Percentiles rank a stretch among this genome's conserved stretches.
phyloP scores from a whole-genome alignment of 2,113 vertebrate species.

The Limnothrissa miodon region DNA sequence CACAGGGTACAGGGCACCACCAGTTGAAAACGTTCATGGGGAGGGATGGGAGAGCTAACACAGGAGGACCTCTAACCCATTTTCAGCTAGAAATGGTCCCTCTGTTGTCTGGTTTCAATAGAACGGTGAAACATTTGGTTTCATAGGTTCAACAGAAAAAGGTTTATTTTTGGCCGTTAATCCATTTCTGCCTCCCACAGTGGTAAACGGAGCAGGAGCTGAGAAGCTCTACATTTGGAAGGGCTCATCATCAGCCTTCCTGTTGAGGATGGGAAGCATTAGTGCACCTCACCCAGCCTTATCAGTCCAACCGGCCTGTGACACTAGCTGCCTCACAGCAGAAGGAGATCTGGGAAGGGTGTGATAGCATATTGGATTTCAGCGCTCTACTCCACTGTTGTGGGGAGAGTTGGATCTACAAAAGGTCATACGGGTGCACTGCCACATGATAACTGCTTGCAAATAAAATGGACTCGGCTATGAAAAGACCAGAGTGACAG shows the following conservation, averaged over 20 bases:
- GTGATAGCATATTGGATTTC: background rate
- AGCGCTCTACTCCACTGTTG: background rate
- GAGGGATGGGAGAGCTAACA: background rate
- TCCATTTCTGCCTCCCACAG: background rate
- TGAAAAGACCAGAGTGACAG: background rate
- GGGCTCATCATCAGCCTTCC: too few relatives aligned
- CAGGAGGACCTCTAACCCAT: background rate
- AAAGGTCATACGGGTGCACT: background rate
- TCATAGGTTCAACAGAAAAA: background rate
- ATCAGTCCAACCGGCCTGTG: too few relatives aligned
- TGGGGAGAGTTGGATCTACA: background rate
- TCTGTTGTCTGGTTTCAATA: background rate
- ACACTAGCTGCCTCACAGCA: background rate
- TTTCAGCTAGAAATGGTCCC: background rate
- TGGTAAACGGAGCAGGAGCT: background rate
- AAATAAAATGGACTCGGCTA: background rate
- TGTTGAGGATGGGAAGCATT: background rate
- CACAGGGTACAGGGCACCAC: too few relatives aligned
- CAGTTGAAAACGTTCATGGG: constrained; percentile 7
- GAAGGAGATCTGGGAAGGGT: background rate
- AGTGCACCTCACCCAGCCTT: background rate
- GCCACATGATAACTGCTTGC: background rate
- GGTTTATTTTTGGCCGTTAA: background rate
- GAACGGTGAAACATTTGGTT: background rate
- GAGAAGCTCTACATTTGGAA: background rate